Evolutionary conservation across 2,797 vertebrate species (phyloP).

Genomic region (Artibeus lituratus): DNA sequence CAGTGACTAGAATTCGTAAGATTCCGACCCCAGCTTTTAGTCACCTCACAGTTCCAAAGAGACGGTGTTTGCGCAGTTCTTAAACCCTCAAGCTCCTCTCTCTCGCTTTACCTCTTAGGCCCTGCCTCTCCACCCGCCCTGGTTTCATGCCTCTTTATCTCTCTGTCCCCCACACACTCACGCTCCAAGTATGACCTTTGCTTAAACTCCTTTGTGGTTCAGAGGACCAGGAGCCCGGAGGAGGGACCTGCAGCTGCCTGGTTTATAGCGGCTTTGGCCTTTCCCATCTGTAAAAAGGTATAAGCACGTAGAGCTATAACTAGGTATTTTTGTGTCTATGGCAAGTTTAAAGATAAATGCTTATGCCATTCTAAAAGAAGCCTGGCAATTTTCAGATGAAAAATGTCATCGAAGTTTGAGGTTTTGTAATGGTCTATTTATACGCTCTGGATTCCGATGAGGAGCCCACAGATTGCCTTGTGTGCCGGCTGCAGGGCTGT

Average conservation of each 20-base stretch:
- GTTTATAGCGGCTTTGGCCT: not conserved
- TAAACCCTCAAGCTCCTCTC: not conserved
- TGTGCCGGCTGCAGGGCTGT: constrained; percentile 48
- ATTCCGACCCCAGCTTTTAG: not conserved
- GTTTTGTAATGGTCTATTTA: constrained; percentile 73
- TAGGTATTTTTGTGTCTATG: not conserved
- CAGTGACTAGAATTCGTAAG: not conserved
- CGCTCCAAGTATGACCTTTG: not conserved
- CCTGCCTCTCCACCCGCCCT: not conserved
- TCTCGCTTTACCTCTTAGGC: not conserved
- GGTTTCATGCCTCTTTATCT: not conserved
- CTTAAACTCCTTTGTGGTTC: not conserved
- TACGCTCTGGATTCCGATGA: constrained; percentile 56
- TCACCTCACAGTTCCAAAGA: not conserved
- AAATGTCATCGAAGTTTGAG: constrained; percentile 60
- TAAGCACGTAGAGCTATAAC: not conserved
- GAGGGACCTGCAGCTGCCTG: not conserved
- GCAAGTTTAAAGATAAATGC: constrained; percentile 32
- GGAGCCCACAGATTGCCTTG: constrained; percentile 61
- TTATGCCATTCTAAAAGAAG: constrained; percentile 37
- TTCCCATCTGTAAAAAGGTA: not conserved
- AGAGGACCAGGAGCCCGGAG: not conserved
- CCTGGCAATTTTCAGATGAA: constrained; percentile 62
- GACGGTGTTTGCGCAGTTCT: not conserved
- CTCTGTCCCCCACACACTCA: not conserved